Conservation (phyloP, 2,797 vertebrate genomes). For the Todus mexicanus region DNA sequence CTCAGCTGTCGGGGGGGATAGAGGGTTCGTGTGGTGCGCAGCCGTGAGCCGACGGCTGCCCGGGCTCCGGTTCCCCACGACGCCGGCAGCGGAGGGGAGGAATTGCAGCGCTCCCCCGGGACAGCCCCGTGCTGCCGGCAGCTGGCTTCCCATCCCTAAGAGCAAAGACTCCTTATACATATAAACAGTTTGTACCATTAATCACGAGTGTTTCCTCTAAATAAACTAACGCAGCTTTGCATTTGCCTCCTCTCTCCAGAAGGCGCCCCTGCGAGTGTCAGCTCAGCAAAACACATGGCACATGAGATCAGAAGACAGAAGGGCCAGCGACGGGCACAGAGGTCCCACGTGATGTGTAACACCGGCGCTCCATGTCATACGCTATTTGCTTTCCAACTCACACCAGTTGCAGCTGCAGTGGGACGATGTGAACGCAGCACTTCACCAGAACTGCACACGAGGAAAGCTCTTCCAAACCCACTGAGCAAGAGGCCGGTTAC, state of each 20-base stretch:
- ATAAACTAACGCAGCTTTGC: neutral
- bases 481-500: neutral
- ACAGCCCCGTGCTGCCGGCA: neutral
- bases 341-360: neutral
- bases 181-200: neutral
- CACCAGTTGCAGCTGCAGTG: neutral
- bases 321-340: neutral
- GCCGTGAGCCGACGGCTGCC: neutral
- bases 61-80: neutral
- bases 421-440: neutral
- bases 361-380: accelerated
- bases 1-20: conserved; percentile 26
- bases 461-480: neutral
- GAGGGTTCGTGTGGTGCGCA: neutral
- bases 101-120: neutral
- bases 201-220: neutral
- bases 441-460: too few relatives aligned
- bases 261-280: neutral
- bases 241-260: neutral
- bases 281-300: neutral
- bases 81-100: neutral
- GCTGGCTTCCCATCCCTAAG: neutral
- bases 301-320: neutral
- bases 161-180: neutral
- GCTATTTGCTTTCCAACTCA: neutral